Evolutionary conservation across 2,113 vertebrate species (phyloP).

Genomic region (Nannobrachium achirus): DNA sequence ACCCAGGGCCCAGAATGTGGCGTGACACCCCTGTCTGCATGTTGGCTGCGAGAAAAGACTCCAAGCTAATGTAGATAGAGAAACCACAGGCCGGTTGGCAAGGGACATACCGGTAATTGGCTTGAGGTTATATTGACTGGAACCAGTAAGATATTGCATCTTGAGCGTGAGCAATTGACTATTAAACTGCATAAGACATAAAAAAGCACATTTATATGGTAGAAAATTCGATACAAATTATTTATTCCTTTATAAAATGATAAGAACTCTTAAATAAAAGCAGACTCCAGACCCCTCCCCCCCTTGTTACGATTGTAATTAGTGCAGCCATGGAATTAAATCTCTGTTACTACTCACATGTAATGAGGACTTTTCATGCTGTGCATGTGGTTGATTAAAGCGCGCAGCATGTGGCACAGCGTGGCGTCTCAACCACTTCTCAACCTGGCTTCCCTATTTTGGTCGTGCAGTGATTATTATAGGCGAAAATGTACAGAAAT

Average conservation of each 20-base stretch:
- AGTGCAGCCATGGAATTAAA: slow-evolving; percentile 21
- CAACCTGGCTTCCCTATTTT: too few species aligned
- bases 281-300: not conserved
- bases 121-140: slow-evolving; percentile 10
- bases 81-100: not conserved
- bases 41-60: slow-evolving; percentile 10
- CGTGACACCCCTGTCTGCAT: too few species aligned
- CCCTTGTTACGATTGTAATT: not conserved
- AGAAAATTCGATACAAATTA: too few species aligned
- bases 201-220: not conserved
- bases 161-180: not conserved
- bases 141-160: slow-evolving; percentile 1
- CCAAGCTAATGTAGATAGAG: slow-evolving; percentile 40
- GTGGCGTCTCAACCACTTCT: too few species aligned
- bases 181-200: not conserved
- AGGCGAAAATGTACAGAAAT: too few species aligned
- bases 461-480: too few species aligned
- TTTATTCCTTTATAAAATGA: not conserved
- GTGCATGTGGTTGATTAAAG: slow-evolving; percentile 53
- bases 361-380: slow-evolving; percentile 21
- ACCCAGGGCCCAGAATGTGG: too few species aligned
- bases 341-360: slow-evolving; percentile 17
- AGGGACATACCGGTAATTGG: not conserved
- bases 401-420: slow-evolving; percentile 16
- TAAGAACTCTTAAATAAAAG: not conserved